Percentiles rank a stretch among this genome's conserved stretches.
Evolutionary conservation across 2,113 vertebrate genomes (phyloP).

Genomic region (Bos indicus): DNA sequence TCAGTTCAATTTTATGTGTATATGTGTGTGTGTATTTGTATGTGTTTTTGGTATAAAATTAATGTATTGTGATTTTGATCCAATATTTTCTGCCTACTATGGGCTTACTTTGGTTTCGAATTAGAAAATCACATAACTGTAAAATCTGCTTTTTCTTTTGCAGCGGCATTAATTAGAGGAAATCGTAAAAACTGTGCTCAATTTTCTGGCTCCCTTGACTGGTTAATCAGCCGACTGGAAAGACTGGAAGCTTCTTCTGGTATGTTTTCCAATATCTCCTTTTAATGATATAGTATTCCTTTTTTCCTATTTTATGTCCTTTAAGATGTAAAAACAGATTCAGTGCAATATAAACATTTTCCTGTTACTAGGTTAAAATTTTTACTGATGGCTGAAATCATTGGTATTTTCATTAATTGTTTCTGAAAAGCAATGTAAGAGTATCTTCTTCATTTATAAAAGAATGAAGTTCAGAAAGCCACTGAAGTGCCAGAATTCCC

Average conservation of each 20-base stretch:
- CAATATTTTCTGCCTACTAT: neutral
- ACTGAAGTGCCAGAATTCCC: neutral
- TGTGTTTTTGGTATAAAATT: neutral
- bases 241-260: constrained; percentile 96
- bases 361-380: no score
- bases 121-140: neutral
- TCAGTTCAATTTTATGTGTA: neutral
- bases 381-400: neutral
- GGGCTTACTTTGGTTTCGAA: neutral
- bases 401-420: neutral
- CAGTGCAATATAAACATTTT: no score
- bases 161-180: constrained; percentile 95
- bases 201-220: constrained; percentile 95
- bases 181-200: constrained; percentile 99
- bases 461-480: neutral
- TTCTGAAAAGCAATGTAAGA: neutral
- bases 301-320: neutral
- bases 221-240: constrained; percentile 96
- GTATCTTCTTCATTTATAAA: neutral
- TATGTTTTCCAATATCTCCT: constrained; percentile 73
- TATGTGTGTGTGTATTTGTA: neutral
- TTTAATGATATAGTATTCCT: neutral
- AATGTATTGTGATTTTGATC: neutral
- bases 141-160: constrained; percentile 30
- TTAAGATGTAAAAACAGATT: neutral